These are phyloP conservation scores for Rhysida immarginata DNA, from an alignment of 1,140 invertebrate species.

Conservation along the genomic window DNA sequence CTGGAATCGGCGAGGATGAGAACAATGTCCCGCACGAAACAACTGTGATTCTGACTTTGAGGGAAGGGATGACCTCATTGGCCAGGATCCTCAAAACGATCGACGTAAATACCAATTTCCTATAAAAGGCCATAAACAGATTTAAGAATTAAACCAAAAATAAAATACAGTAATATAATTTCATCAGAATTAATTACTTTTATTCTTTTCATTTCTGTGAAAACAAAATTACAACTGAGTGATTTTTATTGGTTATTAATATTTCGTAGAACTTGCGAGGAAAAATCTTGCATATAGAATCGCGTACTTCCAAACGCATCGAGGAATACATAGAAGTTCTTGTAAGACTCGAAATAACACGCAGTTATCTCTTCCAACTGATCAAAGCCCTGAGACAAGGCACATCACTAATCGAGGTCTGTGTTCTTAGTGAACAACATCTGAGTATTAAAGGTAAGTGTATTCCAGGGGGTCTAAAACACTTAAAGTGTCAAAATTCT, in stretches of 20 bases:
- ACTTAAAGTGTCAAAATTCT: no score
- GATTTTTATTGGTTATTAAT: no score
- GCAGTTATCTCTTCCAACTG: conserved; percentile 57
- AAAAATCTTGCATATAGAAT: conserved; percentile 71
- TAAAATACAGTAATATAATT: no score
- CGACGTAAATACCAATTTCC: conserved; percentile 38
- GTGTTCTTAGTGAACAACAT: conserved; percentile 61
- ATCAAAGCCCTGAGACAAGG: conserved; percentile 68
- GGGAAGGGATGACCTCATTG: conserved; percentile 69
- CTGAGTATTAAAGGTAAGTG: conserved; percentile 57
- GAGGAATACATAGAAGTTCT: conserved; percentile 68
- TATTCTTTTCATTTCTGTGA: no score
- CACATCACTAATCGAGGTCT: conserved; percentile 55
- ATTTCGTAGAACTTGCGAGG: conserved; percentile 81
- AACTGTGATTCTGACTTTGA: conserved; percentile 61
- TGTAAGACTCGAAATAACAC: conserved; percentile 66
- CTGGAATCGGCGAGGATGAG: not conserved
- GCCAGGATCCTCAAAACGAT: conserved; percentile 76
- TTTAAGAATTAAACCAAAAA: no score
- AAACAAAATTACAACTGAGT: no score
- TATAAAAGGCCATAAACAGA: not conserved
- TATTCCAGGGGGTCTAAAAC: not conserved
- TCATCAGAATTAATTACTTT: no score
- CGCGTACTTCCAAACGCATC: conserved; percentile 50
- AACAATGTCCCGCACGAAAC: conserved; percentile 26